Evolutionary conservation across 2,113 vertebrate genomes (phyloP), one percentile per base, ranked within the genome.

Genomic region (Channa maculata): DNA sequence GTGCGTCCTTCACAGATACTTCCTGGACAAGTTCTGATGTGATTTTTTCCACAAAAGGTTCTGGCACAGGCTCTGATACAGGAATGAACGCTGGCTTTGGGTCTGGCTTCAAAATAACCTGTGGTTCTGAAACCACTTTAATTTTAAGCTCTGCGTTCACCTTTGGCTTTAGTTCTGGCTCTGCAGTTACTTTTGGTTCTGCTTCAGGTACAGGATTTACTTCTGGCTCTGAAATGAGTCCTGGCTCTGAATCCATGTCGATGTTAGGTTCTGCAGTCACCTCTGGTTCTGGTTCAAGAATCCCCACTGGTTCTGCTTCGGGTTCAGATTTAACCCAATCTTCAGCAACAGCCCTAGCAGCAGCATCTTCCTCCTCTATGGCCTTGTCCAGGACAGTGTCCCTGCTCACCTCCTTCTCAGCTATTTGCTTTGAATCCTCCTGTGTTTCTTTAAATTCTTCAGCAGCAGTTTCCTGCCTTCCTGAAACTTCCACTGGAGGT

Each of bases 381-480:
- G 9, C 72, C 37, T 76, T 10, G 1, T 14, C 33, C 3, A 14
- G 44, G 8, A 45, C 14, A 15, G 43, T 8, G 15, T 80, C 80
- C 43, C 44, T 49, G 6, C 2, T 41, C 13, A 39, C 33, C 3
- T 75, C 61, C 37, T 84, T 62, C 45, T 76, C 75, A 33, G 15
- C 54, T 3, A 37, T 34, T 49, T 13, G 38, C 36, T 68, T 36
- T 38, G 24, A 34, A 0, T 80, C 74, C 37, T 90, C 71, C 6
- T 76, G 41, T n/a, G 13, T 15, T 34, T 83, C 79, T n/a, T 79
- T 65, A 37, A 11, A 54, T 9, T 71, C 70, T 33, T 76, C 82
- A 39, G 57, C 53, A 24, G 14, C 37, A 33, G 49, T 13, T 54
- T 79, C 65, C 3, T 80, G 77, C 4, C 57, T 41, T 24, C 63